A percentile compares a stretch with the other conserved stretches of the same genome.
phyloP scores from a whole-genome alignment of 2,888 invertebrate genomes.

The Caenorhabditis panamensis region DNA sequence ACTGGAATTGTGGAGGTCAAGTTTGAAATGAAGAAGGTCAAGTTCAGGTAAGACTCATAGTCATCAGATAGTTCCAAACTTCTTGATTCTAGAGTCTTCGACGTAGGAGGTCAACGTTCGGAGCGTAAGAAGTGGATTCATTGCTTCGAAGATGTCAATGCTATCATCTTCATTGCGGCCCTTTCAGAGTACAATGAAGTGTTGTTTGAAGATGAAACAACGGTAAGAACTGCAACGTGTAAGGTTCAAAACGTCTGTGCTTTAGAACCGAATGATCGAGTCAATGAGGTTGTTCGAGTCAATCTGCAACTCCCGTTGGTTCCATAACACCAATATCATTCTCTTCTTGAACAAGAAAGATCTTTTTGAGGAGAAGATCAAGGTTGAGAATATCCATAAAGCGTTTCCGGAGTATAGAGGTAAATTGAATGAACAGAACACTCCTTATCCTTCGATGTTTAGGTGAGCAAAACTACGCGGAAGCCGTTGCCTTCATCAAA shows the following conservation, averaged over 20 bases:
- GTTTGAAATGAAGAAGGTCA: constrained; percentile 70
- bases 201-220: constrained; percentile 99
- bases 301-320: constrained; percentile 81
- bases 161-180: constrained; percentile 99
- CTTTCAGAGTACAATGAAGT: constrained; percentile 88
- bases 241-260: constrained; percentile 3
- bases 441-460: too few species aligned
- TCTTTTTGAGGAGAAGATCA: constrained; percentile 78
- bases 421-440: constrained; percentile 67
- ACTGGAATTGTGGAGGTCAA: constrained; percentile 72
- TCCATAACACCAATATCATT: constrained; percentile 80
- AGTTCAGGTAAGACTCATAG: constrained; percentile 59
- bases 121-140: constrained; percentile 81
- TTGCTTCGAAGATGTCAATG: constrained; percentile 77
- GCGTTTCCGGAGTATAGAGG: constrained; percentile 79
- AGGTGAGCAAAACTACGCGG: neutral
- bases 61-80: neutral
- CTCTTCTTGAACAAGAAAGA: constrained; percentile 80
- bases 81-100: constrained; percentile 73
- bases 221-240: constrained; percentile 85
- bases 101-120: constrained; percentile 79
- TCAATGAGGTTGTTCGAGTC: constrained; percentile 80
- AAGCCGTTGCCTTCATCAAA: constrained; percentile 71
- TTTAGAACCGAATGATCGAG: constrained; percentile 80
- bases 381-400: constrained; percentile 66